phyloP scores from a whole-genome alignment of 1,140 invertebrate species.

The Cepaea nemoralis region DNA sequence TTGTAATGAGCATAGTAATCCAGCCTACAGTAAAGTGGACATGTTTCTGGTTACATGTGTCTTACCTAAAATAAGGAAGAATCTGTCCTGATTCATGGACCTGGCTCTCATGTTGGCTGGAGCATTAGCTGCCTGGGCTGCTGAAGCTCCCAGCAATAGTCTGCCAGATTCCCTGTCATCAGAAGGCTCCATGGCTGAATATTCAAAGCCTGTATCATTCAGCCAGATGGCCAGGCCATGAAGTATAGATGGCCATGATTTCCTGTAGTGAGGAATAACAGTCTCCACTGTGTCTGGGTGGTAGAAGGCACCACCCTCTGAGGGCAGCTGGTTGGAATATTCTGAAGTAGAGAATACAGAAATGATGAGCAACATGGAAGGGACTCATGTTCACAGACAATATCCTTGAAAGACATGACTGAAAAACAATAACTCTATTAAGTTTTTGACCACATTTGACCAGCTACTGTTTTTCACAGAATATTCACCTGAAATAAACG shows the following conservation, averaged over 20 bases:
- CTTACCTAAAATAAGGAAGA: conserved; percentile 91
- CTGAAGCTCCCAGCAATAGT: conserved; percentile 34
- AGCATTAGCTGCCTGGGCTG: conserved; percentile 54
- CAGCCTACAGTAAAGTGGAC: no score
- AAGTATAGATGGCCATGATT: conserved; percentile 94
- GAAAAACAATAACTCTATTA: no score
- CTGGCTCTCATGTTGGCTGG: conserved; percentile 68
- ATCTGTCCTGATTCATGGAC: conserved; percentile 77
- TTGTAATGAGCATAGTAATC: no score
- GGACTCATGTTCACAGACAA: no score
- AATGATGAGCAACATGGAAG: neutral
- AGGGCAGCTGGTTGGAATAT: conserved; percentile 92
- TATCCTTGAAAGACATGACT: no score
- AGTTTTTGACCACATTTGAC: no score
- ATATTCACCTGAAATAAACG: no score
- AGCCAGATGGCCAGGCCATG: conserved; percentile 93
- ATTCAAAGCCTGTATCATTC: conserved; percentile 73
- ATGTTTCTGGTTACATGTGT: no score
- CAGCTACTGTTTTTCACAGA: no score
- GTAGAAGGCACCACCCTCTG: conserved; percentile 97
- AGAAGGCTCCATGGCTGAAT: conserved; percentile 47
- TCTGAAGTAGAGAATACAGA: conserved; percentile 74
- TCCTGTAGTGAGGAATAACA: conserved; percentile 89
- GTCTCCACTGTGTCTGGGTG: conserved; percentile 95
- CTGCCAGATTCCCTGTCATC: conserved; percentile 44